A percentile compares a stretch with the other conserved stretches of the same genome.
Evolutionary conservation across 37 sponge, comb jelly and placozoan genomes (phyloP).

Genomic region (Agelas oroides): DNA sequence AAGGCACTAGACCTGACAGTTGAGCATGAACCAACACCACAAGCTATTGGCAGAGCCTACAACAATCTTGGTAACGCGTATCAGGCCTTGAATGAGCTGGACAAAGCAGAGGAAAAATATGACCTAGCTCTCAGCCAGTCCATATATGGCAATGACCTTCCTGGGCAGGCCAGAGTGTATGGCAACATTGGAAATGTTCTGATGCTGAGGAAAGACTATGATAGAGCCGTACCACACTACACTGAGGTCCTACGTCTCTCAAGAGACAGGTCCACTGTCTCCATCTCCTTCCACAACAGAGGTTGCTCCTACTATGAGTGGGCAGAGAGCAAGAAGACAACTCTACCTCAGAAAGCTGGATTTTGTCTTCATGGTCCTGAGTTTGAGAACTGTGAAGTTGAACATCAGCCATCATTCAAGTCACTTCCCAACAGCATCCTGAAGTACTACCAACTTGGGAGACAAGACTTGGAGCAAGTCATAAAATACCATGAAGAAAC

Average conservation of each 20-base stretch:
- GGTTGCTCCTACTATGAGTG: slow-evolving; percentile 72
- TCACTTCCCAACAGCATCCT: not conserved
- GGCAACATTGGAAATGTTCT: slow-evolving; percentile 84
- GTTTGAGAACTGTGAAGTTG: not conserved
- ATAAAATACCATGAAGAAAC: slow-evolving; percentile 38
- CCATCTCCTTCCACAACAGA: slow-evolving; percentile 72
- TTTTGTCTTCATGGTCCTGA: slow-evolving; percentile 8
- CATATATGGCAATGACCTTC: slow-evolving; percentile 60
- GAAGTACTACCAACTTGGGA: slow-evolving; percentile 35
- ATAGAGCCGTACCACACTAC: slow-evolving; percentile 61
- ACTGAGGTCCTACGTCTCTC: slow-evolving; percentile 64
- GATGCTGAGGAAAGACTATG: slow-evolving; percentile 47
- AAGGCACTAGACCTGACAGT: slow-evolving; percentile 57
- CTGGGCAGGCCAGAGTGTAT: slow-evolving; percentile 70
- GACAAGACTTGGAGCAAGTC: slow-evolving; percentile 50
- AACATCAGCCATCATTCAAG: not conserved
- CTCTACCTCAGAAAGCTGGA: not conserved
- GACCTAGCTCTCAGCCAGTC: slow-evolving; percentile 72
- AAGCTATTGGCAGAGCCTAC: slow-evolving; percentile 66
- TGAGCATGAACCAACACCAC: slow-evolving; percentile 48
- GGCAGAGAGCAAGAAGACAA: slow-evolving; percentile 46
- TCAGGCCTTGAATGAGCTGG: slow-evolving; percentile 51
- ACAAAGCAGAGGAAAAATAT: slow-evolving; percentile 66
- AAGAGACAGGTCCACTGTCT: slow-evolving; percentile 39
- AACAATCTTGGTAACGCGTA: slow-evolving; percentile 78